phyloP scores from a whole-genome alignment of 1,140 invertebrate genomes.

The Procambarus virginalis region DNA sequence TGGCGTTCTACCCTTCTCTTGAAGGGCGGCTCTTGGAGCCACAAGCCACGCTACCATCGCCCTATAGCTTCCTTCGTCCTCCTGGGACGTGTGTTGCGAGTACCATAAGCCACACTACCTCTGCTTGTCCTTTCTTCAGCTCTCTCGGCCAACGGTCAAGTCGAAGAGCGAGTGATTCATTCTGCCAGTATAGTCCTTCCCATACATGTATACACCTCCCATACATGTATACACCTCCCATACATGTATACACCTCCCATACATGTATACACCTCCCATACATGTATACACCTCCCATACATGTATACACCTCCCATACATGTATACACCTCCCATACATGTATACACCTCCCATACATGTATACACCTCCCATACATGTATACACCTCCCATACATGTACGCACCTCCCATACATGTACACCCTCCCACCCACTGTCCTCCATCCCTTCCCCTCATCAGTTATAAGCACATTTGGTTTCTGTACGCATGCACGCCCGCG shows the following conservation, averaged over 20 bases:
- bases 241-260: no score
- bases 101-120: no score
- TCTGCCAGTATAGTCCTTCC: background rate
- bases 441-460: no score
- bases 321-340: background rate
- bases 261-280: background rate
- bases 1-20: background rate
- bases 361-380: background rate
- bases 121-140: background rate
- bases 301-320: background rate
- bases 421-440: no score
- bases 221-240: background rate
- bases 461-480: no score
- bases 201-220: background rate
- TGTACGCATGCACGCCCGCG: no score
- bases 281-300: background rate
- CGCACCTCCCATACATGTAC: no score
- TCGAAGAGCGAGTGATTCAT: background rate
- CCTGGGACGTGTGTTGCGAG: no score
- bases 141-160: background rate
- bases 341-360: background rate
- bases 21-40: no score
- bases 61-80: no score
- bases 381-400: no score
- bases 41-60: no score